Percentiles rank a stretch among this genome's conserved stretches.
Evolutionary conservation across 1,140 invertebrate genomes (phyloP).

Genomic region (Sogatella furcifera): DNA sequence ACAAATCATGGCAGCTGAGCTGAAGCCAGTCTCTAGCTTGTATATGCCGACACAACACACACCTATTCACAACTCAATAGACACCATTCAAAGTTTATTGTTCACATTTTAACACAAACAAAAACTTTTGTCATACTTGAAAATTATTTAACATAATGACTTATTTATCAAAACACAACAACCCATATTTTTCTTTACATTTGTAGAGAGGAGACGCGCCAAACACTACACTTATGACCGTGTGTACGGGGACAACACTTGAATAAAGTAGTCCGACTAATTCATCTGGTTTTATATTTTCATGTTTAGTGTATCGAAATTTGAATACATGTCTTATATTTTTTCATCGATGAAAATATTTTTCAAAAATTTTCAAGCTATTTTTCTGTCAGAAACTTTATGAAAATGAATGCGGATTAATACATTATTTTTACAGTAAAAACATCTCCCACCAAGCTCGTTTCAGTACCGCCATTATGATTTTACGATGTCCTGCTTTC

Average conservation of each 20-base stretch:
- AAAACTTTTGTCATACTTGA: not conserved
- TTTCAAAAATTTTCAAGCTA: no score
- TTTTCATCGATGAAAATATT: no score
- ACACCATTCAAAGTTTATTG: not conserved
- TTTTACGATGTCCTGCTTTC: not conserved
- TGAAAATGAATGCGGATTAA: no score
- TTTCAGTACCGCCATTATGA: not conserved
- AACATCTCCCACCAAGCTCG: no score
- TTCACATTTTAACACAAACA: not conserved
- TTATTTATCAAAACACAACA: not conserved
- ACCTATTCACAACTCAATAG: not conserved
- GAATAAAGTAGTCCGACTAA: no score
- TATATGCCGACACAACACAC: constrained; percentile 13
- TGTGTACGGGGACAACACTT: not conserved
- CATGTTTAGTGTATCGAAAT: no score
- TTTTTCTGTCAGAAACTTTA: no score
- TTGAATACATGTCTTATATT: no score
- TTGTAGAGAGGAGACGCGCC: constrained; percentile 12
- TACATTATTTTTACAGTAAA: no score
- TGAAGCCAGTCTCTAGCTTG: constrained; percentile 4
- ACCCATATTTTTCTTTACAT: not conserved
- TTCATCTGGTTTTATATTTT: no score
- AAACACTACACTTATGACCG: constrained; percentile 8
- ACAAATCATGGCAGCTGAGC: constrained; percentile 13
- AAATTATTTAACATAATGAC: not conserved